phyloP scores from a whole-genome alignment of 2,888 invertebrate genomes.

The Thelaira solivaga region DNA sequence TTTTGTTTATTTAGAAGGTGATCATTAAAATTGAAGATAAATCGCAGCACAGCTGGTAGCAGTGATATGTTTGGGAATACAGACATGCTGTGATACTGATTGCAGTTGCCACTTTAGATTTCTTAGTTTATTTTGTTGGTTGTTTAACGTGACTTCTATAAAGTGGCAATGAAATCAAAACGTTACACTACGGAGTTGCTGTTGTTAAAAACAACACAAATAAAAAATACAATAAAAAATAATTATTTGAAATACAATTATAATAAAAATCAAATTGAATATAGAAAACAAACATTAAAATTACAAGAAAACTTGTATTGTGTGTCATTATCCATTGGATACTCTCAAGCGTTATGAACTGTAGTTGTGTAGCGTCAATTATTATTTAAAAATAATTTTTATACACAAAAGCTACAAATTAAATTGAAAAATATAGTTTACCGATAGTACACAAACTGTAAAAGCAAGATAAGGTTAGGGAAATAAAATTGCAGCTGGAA shows the following conservation, averaged over 20 bases:
- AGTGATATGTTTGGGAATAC: slow-evolving; percentile 58
- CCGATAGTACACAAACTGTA: no score
- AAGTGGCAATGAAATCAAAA: slow-evolving; percentile 50
- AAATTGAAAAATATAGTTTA: slow-evolving; percentile 34
- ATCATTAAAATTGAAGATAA: slow-evolving; percentile 61
- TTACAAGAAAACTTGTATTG: not conserved
- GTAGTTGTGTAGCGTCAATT: slow-evolving; percentile 31
- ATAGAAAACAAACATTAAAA: slow-evolving; percentile 7
- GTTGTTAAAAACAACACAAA: no score
- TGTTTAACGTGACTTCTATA: slow-evolving; percentile 7
- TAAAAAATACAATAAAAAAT: not conserved
- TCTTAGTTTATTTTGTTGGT: not conserved
- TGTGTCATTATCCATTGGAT: slow-evolving; percentile 2
- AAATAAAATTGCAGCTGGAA: no score
- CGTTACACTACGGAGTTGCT: no score
- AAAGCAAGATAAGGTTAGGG: no score
- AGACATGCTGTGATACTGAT: slow-evolving; percentile 63
- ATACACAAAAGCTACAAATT: slow-evolving; percentile 35
- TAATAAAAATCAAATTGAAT: slow-evolving; percentile 34
- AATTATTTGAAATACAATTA: slow-evolving; percentile 16
- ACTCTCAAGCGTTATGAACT: not conserved
- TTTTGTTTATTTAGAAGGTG: slow-evolving; percentile 45
- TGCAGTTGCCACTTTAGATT: slow-evolving; percentile 59
- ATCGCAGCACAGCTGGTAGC: slow-evolving; percentile 60
- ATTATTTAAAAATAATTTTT: slow-evolving; percentile 45